Percentiles rank a stretch among this genome's conserved stretches.
Conservation (phyloP, 1,140 invertebrate species). For the Bombus vancouverensis region DNA sequence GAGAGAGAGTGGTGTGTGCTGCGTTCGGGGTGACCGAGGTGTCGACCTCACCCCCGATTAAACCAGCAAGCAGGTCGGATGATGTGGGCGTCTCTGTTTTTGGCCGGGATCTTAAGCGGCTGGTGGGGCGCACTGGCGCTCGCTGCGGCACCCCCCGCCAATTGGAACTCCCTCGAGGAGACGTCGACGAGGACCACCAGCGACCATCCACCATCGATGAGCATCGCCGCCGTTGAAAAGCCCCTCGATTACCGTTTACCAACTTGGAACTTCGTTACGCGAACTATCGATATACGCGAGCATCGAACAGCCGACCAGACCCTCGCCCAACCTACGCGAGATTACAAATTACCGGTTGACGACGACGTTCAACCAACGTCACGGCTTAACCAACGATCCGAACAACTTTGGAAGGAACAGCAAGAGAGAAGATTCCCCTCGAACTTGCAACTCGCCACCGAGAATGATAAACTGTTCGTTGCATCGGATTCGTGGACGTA, state of each 20-base stretch:
- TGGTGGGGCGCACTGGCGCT: conserved; percentile 76
- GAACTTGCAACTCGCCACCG: neutral
- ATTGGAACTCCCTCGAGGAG: conserved; percentile 62
- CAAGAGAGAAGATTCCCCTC: neutral
- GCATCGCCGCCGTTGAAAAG: conserved; percentile 42
- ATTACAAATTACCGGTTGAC: conserved; percentile 3
- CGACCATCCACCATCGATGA: conserved; percentile 52
- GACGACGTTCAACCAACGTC: neutral
- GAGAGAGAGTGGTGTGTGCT: conserved; percentile 53
- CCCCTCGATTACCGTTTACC: conserved; percentile 33
- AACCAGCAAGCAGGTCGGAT: conserved; percentile 73
- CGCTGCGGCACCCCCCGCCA: conserved; percentile 74
- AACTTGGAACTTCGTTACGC: conserved; percentile 37
- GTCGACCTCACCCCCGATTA: conserved; percentile 67
- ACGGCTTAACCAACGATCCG: neutral
- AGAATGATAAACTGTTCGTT: neutral
- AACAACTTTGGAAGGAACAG: neutral
- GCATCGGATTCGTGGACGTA: neutral
- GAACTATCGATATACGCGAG: conserved; percentile 16
- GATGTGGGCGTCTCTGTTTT: conserved; percentile 80
- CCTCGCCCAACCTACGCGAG: neutral
- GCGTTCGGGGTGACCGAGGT: conserved; percentile 66
- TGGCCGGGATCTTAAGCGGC: conserved; percentile 79
- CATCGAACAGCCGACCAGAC: neutral
- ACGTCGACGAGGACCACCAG: conserved; percentile 56